Evolutionary conservation across 2,113 vertebrate species (phyloP).

Genomic region (Capreolus pygargus): DNA sequence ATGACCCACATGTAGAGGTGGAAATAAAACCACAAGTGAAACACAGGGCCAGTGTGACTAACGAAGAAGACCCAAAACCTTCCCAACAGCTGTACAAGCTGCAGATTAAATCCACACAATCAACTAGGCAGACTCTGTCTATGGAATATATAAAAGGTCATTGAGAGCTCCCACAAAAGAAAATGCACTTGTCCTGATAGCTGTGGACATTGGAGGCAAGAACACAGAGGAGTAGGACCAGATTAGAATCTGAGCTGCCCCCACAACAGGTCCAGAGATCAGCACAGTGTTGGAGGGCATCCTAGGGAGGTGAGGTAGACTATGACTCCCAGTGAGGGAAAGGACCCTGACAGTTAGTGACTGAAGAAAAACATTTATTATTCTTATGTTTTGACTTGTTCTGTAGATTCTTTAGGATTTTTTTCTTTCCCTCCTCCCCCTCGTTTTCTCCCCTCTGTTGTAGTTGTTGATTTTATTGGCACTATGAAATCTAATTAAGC

Average conservation of each 20-base stretch:
- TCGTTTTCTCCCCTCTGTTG: rapidly evolving
- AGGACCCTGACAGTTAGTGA: neutral
- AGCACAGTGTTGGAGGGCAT: neutral
- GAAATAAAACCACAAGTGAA: neutral
- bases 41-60: neutral
- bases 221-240: neutral
- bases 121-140: neutral
- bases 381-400: neutral
- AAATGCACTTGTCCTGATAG: neutral
- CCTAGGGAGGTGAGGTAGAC: neutral
- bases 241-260: neutral
- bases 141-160: neutral
- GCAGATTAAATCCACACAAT: neutral
- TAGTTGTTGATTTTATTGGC: neutral
- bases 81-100: neutral
- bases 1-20: neutral
- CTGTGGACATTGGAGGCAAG: neutral
- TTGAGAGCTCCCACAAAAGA: neutral
- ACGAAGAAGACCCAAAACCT: neutral
- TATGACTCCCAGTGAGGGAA: neutral
- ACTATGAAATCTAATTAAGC: neutral
- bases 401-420: neutral
- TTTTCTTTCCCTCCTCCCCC: neutral
- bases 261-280: neutral
- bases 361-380: neutral